phyloP scores from a whole-genome alignment of 2,797 vertebrate species.

The Megaceryle alcyon region DNA sequence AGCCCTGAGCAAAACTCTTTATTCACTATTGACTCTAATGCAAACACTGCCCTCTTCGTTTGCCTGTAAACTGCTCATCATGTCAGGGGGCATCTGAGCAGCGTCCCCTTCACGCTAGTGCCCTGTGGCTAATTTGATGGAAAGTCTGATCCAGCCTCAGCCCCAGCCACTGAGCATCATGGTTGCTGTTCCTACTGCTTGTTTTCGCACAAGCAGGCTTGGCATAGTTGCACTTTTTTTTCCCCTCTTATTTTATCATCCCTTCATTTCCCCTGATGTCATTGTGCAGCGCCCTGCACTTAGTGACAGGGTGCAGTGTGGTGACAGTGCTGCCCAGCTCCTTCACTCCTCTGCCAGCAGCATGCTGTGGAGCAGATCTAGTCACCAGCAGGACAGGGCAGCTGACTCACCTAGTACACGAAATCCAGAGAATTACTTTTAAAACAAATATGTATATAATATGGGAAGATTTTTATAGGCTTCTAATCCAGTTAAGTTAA shows the following conservation, averaged over 20 bases:
- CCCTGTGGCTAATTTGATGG: background rate
- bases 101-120: background rate
- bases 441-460: background rate
- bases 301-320: background rate
- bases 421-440: slow-evolving; percentile 30
- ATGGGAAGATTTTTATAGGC: slow-evolving; percentile 10
- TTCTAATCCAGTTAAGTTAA: slow-evolving; percentile 67
- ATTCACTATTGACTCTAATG: background rate
- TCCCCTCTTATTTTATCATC: background rate
- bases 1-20: background rate
- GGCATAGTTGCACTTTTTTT: background rate
- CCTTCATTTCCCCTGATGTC: background rate
- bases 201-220: background rate
- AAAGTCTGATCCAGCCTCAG: background rate
- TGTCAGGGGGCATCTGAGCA: background rate
- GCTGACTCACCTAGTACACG: background rate
- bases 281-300: background rate
- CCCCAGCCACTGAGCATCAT: background rate
- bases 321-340: background rate
- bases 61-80: background rate
- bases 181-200: background rate
- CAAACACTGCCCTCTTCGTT: background rate
- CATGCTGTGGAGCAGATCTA: background rate
- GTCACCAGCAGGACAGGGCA: background rate
- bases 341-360: background rate